A percentile compares a stretch with the other conserved stretches of the same genome.
These are phyloP conservation scores for Lindbergichthys nudifrons DNA, from an alignment of 2,797 vertebrate species.

Conservation along the genomic window DNA sequence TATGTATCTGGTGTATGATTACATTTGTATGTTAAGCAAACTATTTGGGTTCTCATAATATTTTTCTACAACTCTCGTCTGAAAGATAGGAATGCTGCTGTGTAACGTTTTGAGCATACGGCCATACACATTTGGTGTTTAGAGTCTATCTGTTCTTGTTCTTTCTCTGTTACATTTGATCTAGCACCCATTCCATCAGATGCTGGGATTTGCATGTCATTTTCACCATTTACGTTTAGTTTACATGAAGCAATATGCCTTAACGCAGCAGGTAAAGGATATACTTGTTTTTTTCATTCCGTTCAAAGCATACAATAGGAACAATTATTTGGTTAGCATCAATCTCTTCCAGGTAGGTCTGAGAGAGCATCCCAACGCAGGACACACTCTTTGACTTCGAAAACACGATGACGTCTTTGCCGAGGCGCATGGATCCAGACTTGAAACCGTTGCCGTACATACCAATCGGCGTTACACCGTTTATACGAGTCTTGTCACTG, in stretches of 20 bases:
- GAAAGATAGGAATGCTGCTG: too few species aligned
- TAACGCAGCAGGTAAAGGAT: slow-evolving; percentile 85
- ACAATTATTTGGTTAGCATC: slow-evolving; percentile 89
- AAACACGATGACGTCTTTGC: slow-evolving; percentile 93
- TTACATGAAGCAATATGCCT: not conserved
- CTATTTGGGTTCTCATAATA: not conserved
- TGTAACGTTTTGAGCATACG: too few species aligned
- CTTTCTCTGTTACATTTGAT: too few species aligned
- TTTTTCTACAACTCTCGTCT: too few species aligned
- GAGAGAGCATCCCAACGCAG: slow-evolving; percentile 94
- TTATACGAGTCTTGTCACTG: slow-evolving; percentile 90
- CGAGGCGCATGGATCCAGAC: slow-evolving; percentile 97
- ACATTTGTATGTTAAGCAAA: not conserved
- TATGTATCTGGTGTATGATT: not conserved
- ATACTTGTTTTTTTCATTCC: slow-evolving; percentile 75
- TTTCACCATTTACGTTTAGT: too few species aligned
- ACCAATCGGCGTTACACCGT: slow-evolving; percentile 90
- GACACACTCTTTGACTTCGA: slow-evolving; percentile 87
- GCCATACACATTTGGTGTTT: too few species aligned
- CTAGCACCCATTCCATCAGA: too few species aligned
- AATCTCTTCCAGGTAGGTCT: slow-evolving; percentile 89
- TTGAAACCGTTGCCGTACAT: slow-evolving; percentile 98
- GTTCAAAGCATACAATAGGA: slow-evolving; percentile 88
- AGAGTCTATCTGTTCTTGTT: too few species aligned
- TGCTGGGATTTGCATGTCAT: too few species aligned